These are phyloP conservation scores for Sarcophaga subvicina DNA, from an alignment of 2,888 invertebrate species.

Conservation along the genomic window DNA sequence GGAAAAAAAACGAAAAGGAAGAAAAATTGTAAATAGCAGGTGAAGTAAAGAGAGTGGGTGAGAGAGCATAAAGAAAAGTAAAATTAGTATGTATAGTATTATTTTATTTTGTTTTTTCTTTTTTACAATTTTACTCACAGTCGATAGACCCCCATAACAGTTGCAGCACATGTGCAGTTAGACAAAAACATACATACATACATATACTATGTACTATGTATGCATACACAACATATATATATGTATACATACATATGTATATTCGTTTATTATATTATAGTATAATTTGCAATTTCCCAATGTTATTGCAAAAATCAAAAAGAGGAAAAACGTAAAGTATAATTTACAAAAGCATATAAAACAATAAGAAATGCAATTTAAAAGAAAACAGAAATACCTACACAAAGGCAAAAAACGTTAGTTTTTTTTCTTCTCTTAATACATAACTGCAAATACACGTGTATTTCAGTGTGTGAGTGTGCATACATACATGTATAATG, in stretches of 20 bases:
- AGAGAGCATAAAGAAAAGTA: constrained; percentile 46
- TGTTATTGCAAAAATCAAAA: constrained; percentile 34
- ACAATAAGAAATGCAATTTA: constrained; percentile 25
- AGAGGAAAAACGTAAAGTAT: constrained; percentile 25
- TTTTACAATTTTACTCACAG: constrained; percentile 47
- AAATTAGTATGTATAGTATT: constrained; percentile 35
- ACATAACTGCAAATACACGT: not conserved
- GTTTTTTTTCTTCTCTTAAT: constrained; percentile 9
- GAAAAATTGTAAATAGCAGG: constrained; percentile 37
- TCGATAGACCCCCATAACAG: constrained; percentile 34
- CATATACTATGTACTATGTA: constrained; percentile 16
- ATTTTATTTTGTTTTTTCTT: constrained; percentile 13
- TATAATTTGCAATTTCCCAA: constrained; percentile 66
- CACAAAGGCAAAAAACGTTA: constrained; percentile 38
- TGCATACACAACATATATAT: not conserved
- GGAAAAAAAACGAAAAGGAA: not conserved
- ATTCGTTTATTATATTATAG: constrained; percentile 10
- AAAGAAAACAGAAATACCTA: constrained; percentile 22
- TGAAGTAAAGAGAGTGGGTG: constrained; percentile 38
- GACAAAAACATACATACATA: constrained; percentile 19
- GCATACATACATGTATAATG: not conserved
- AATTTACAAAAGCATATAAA: constrained; percentile 47
- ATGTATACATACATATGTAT: not conserved
- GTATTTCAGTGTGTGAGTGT: not conserved
- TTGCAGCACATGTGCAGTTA: constrained; percentile 66